These are phyloP conservation scores for Anodontia alba DNA, from an alignment of 2,888 invertebrate species.

Conservation along the genomic window DNA sequence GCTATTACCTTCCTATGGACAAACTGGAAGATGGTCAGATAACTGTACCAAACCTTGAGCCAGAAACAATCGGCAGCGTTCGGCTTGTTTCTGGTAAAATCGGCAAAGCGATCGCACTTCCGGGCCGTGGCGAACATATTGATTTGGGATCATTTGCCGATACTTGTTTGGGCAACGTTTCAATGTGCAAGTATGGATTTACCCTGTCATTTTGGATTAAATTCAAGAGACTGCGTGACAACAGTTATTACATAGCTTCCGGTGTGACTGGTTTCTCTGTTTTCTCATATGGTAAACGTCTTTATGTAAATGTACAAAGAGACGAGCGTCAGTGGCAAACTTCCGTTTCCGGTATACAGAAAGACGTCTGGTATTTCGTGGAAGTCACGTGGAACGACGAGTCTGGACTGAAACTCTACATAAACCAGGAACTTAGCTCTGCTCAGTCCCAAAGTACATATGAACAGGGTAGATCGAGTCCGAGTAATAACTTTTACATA, in stretches of 20 bases:
- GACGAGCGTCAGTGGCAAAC: constrained; percentile 68
- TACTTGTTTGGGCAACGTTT: constrained; percentile 79
- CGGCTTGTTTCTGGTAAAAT: constrained; percentile 71
- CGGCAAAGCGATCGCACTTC: constrained; percentile 68
- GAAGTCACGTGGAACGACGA: constrained; percentile 79
- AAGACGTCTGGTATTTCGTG: constrained; percentile 80
- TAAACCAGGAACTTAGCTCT: constrained; percentile 71
- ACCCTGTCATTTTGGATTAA: constrained; percentile 79
- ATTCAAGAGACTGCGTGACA: constrained; percentile 68
- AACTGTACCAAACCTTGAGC: constrained; percentile 56
- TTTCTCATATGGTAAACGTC: constrained; percentile 65
- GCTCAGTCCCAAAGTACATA: constrained; percentile 54
- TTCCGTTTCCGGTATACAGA: constrained; percentile 57
- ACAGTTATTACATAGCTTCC: constrained; percentile 65
- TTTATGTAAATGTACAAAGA: constrained; percentile 70
- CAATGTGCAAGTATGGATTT: constrained; percentile 78
- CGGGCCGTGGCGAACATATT: constrained; percentile 74
- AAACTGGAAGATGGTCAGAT: constrained; percentile 62
- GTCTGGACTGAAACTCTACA: constrained; percentile 73
- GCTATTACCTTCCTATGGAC: constrained; percentile 78
- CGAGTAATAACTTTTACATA: constrained; percentile 71
- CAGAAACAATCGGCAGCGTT: constrained; percentile 64
- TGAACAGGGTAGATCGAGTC: constrained; percentile 19
- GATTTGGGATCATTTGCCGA: constrained; percentile 73
- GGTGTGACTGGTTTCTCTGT: constrained; percentile 74